These are phyloP conservation scores for Malacoraja senta DNA, from an alignment of 2,797 vertebrate species.

Conservation along the genomic window DNA sequence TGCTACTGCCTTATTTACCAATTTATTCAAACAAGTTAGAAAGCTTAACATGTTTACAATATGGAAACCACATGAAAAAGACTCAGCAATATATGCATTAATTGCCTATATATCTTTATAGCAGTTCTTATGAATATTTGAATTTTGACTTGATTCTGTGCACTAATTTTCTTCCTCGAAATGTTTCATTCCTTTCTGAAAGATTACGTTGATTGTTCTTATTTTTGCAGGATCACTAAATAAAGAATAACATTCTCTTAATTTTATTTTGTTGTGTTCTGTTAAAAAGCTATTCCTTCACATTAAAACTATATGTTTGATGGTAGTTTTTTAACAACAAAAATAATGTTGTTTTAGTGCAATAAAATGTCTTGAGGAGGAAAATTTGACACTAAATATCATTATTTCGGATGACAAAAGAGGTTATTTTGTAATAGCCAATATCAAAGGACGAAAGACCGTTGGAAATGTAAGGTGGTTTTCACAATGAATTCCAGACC, in stretches of 20 bases:
- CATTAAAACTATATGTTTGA: not conserved
- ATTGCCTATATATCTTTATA: too few species aligned
- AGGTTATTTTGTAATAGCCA: not conserved
- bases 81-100: too few species aligned
- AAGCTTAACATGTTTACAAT: not conserved
- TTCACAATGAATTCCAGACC: not conserved
- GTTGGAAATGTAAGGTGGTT: not conserved
- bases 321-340: not conserved
- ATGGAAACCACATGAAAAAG: too few species aligned
- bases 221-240: not conserved
- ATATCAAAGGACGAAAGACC: not conserved
- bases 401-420: not conserved
- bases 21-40: not conserved
- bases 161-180: too few species aligned
- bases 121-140: too few species aligned
- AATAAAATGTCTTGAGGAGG: not conserved
- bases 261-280: not conserved
- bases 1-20: not conserved
- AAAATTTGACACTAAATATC: not conserved
- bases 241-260: not conserved
- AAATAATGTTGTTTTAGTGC: not conserved
- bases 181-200: too few species aligned
- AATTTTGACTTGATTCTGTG: too few species aligned
- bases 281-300: not conserved
- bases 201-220: too few species aligned